phyloP scores from a whole-genome alignment of 2,888 invertebrate genomes.

The Drosophila atripex region DNA sequence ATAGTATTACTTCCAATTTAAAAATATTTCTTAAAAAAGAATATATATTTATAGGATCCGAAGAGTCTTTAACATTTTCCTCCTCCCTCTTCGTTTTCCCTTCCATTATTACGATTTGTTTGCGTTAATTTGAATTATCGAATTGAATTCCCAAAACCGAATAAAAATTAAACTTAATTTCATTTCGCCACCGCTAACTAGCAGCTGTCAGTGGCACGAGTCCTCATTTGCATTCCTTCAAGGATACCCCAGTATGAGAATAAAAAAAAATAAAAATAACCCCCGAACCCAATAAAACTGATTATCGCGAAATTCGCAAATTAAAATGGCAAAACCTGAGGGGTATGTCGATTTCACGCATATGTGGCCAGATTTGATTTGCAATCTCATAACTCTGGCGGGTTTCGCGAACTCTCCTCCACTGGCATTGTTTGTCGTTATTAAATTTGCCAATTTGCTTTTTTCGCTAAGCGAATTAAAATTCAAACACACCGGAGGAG shows the following conservation, averaged over 20 bases:
- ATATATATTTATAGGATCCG: too few species aligned
- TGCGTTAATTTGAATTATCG: slow-evolving; percentile 15
- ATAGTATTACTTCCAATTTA: too few species aligned
- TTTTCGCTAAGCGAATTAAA: slow-evolving; percentile 70
- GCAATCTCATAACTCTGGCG: slow-evolving; percentile 44
- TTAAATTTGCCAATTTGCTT: slow-evolving; percentile 74
- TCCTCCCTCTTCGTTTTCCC: background rate
- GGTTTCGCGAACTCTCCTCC: background rate
- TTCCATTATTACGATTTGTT: background rate
- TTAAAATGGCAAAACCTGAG: slow-evolving; percentile 29
- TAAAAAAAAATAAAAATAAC: slow-evolving; percentile 6
- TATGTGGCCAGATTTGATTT: slow-evolving; percentile 77
- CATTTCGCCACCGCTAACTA: slow-evolving; percentile 7
- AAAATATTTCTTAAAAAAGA: too few species aligned
- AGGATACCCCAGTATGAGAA: background rate
- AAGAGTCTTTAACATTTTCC: too few species aligned
- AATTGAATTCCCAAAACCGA: slow-evolving; percentile 17
- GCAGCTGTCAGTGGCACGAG: slow-evolving; percentile 32
- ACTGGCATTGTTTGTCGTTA: slow-evolving; percentile 67
- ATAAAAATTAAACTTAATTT: slow-evolving; percentile 29
- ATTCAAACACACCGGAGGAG: slow-evolving; percentile 47
- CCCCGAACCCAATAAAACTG: slow-evolving; percentile 71
- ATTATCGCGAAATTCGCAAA: slow-evolving; percentile 73
- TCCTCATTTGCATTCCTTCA: slow-evolving; percentile 32
- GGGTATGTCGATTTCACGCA: slow-evolving; percentile 69